Percentiles rank a stretch among this genome's conserved stretches.
Evolutionary conservation across 35 echinoderm and acorn worm genomes (phyloP).

Genomic region (Amphiura filiformis): DNA sequence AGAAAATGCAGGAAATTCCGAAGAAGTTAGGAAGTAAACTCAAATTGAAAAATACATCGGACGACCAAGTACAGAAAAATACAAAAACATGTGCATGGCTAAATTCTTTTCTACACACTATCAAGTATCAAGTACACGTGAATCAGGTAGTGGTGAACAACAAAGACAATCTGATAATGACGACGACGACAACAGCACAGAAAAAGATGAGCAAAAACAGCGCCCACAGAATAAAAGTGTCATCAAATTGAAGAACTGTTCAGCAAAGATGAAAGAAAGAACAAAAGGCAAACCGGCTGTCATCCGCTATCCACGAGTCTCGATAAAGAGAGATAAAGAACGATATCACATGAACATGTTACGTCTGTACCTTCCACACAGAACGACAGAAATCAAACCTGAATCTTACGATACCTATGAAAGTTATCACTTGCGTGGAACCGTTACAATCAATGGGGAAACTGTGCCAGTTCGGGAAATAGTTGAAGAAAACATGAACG

Average conservation of each 20-base stretch:
- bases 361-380: constrained; percentile 40
- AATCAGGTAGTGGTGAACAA: neutral
- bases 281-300: constrained; percentile 32
- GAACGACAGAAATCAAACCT: constrained; percentile 51
- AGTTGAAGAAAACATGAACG: constrained; percentile 44
- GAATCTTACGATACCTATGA: constrained; percentile 19
- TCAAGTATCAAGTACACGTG: neutral
- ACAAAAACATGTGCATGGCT: constrained; percentile 53
- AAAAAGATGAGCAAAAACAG: no score
- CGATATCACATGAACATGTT: constrained; percentile 43
- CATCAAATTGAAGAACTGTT: constrained; percentile 30
- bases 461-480: constrained; percentile 19
- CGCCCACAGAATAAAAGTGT: no score
- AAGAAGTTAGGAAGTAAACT: constrained; percentile 33
- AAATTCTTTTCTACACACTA: constrained; percentile 44
- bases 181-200: no score
- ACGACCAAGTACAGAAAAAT: constrained; percentile 3
- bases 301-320: constrained; percentile 46
- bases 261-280: constrained; percentile 40
- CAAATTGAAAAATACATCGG: constrained; percentile 49
- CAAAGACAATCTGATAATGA: neutral
- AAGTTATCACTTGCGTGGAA: constrained; percentile 31
- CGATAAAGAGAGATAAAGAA: constrained; percentile 16
- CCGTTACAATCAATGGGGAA: constrained; percentile 9
- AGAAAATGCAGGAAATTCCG: constrained; percentile 30